Percentiles rank a stretch among this genome's conserved stretches.
Conservation (phyloP, 2,113 vertebrate genomes). For the Megaceryle torquata region DNA sequence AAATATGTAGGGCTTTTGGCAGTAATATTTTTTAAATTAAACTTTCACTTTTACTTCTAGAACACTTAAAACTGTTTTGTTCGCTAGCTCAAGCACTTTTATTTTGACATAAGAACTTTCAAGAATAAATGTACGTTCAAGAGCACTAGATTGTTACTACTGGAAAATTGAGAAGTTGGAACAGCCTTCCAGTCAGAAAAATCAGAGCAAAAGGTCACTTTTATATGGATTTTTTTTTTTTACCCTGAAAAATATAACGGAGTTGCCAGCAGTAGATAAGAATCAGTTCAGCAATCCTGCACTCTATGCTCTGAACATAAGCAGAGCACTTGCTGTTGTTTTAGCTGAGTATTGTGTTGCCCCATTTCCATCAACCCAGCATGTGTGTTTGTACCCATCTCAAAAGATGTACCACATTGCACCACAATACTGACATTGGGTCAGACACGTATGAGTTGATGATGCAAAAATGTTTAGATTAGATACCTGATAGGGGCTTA, state of each 20-base stretch:
- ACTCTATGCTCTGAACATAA: neutral
- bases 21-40: neutral
- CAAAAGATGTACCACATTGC: fast-evolving
- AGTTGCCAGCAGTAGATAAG: neutral
- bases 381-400: fast-evolving
- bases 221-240: neutral
- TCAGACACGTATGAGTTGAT: neutral
- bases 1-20: neutral
- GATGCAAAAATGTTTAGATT: neutral
- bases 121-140: neutral
- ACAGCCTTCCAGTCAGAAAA: neutral
- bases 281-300: neutral
- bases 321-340: neutral
- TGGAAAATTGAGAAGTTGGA: slow-evolving; percentile 13
- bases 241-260: neutral
- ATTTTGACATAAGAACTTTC: slow-evolving; percentile 18
- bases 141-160: neutral
- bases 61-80: neutral
- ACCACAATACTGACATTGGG: neutral
- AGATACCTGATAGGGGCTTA: neutral
- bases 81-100: neutral
- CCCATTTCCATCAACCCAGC: neutral
- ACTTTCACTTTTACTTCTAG: neutral
- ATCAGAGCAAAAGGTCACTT: slow-evolving; percentile 10
- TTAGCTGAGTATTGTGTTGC: neutral